phyloP scores from a whole-genome alignment of 2,113 vertebrate species.

The Piprites chloris region DNA sequence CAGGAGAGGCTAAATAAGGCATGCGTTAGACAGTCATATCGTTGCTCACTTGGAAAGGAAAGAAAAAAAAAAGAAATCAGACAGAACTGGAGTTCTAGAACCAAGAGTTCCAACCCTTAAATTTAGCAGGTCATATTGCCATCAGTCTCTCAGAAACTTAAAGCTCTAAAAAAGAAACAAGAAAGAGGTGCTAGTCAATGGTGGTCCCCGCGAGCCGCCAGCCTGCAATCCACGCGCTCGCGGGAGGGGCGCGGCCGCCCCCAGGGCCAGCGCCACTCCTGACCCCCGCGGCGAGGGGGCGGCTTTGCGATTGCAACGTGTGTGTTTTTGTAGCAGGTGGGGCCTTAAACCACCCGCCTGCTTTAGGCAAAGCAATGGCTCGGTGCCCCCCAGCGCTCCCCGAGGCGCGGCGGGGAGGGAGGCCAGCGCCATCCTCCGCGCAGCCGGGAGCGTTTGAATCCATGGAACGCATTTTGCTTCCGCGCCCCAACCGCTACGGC shows the following conservation, averaged over 20 bases:
- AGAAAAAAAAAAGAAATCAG: slow-evolving; percentile 37
- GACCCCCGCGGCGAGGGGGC: no score
- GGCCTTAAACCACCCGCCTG: background rate
- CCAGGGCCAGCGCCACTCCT: no score
- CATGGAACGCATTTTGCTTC: rapidly evolving
- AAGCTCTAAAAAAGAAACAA: slow-evolving; percentile 68
- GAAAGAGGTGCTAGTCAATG: slow-evolving; percentile 58
- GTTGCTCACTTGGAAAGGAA: slow-evolving; percentile 81
- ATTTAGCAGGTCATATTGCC: slow-evolving; percentile 77
- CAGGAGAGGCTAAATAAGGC: slow-evolving; percentile 93
- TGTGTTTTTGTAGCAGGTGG: background rate
- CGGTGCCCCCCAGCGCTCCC: background rate
- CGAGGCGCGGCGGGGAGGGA: background rate
- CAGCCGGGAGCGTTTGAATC: background rate
- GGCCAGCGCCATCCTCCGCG: background rate
- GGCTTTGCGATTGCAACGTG: background rate
- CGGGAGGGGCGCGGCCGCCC: background rate
- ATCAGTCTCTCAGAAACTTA: slow-evolving; percentile 79
- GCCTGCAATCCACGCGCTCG: background rate
- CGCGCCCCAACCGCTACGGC: background rate
- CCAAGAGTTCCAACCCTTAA: slow-evolving; percentile 76
- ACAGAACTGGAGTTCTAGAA: slow-evolving; percentile 71
- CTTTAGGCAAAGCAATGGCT: rapidly evolving
- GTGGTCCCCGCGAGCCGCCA: background rate
- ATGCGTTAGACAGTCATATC: slow-evolving; percentile 95